A percentile compares a stretch with the other conserved stretches of the same genome.
These are phyloP conservation scores for Nibea coibor DNA, from an alignment of 2,113 vertebrate genomes.

Conservation along the genomic window DNA sequence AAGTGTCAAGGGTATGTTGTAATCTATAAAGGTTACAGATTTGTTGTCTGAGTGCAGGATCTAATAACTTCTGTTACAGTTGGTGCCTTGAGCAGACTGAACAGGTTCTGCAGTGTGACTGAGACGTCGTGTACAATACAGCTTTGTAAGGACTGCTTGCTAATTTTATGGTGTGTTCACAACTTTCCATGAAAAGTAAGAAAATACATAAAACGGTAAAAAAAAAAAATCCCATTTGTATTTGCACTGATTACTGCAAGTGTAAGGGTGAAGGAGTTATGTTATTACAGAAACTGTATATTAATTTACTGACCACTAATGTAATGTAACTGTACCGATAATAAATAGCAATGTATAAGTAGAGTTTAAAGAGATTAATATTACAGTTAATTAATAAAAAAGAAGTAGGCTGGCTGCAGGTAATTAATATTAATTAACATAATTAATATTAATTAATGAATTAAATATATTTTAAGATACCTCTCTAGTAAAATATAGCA, in stretches of 20 bases:
- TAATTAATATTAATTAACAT: constrained; percentile 79
- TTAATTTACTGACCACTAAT: constrained; percentile 50
- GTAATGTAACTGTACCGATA: constrained; percentile 38
- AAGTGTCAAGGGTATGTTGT: constrained; percentile 46
- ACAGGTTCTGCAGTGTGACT: constrained; percentile 57
- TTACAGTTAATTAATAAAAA: constrained; percentile 67
- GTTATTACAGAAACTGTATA: constrained; percentile 33
- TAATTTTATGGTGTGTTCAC: constrained; percentile 5
- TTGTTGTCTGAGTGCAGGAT: constrained; percentile 41
- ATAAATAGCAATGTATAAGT: constrained; percentile 60
- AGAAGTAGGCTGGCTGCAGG: constrained; percentile 59
- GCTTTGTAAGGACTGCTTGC: constrained; percentile 26
- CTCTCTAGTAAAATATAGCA: constrained; percentile 57
- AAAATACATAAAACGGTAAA: constrained; percentile 7
- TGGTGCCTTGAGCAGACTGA: constrained; percentile 39
- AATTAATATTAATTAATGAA: constrained; percentile 75
- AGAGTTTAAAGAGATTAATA: constrained; percentile 76
- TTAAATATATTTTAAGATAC: constrained; percentile 73
- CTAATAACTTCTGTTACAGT: constrained; percentile 48
- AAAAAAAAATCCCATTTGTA: not conserved
- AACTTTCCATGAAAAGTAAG: not conserved
- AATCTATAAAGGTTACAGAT: constrained; percentile 52
- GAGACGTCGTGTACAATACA: constrained; percentile 35
- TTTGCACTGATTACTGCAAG: constrained; percentile 26
- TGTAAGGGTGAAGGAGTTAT: constrained; percentile 13